Percentiles rank a stretch among this genome's conserved stretches.
Conservation (phyloP, 2,888 invertebrate species). For the Clostera curtula region DNA sequence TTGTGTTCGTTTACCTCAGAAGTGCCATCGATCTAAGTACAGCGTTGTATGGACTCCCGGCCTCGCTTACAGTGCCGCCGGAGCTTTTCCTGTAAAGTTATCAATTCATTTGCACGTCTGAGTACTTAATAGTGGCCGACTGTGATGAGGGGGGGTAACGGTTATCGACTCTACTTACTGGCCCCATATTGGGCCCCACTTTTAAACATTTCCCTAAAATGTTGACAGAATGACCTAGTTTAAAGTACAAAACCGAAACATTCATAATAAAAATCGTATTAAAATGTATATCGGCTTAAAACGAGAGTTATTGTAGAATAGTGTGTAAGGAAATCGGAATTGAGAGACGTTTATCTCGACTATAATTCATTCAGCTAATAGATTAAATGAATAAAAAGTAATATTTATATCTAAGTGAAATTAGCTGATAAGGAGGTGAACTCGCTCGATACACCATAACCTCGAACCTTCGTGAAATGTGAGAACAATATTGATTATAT, state of each 20-base stretch:
- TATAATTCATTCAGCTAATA: conserved; percentile 23
- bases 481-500: conserved; percentile 24
- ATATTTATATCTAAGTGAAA: conserved; percentile 19
- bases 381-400: conserved; percentile 19
- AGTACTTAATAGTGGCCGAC: too few relatives aligned
- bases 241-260: conserved; percentile 63
- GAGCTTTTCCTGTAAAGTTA: too few relatives aligned
- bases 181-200: conserved; percentile 29
- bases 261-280: conserved; percentile 44
- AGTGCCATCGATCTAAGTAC: conserved; percentile 50
- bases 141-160: too few relatives aligned
- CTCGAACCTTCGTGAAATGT: conserved; percentile 38
- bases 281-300: conserved; percentile 59
- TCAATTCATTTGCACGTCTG: too few relatives aligned
- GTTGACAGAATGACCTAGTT: conserved; percentile 24
- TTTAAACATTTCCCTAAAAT: conserved; percentile 6
- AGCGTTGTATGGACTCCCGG: too few relatives aligned
- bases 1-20: conserved; percentile 61
- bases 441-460: conserved; percentile 35
- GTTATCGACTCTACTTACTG: too few relatives aligned
- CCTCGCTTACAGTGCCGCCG: too few relatives aligned
- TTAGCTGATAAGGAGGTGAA: conserved; percentile 25
- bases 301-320: conserved; percentile 43
- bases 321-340: conserved; percentile 58
- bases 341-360: conserved; percentile 40